Evolutionary conservation across 2,888 invertebrate genomes (phyloP), one percentile per base, ranked within the genome.

Genomic region (Chymomyza fuscimana): DNA sequence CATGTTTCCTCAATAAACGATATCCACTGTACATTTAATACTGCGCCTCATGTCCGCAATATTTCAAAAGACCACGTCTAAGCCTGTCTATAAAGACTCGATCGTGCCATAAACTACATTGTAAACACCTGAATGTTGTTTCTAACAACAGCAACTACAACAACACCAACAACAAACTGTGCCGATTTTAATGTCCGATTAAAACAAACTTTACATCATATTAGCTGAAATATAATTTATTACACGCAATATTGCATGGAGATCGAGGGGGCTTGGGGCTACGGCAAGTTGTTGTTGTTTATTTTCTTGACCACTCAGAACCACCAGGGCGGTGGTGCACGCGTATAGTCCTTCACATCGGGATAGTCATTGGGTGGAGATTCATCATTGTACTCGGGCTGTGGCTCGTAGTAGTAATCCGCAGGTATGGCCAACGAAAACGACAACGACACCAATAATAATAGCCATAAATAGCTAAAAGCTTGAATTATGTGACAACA

Each of bases 271-370:
- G 32, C 0, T 7, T 32, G 32, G 5, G 32, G 9, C 5, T 0
- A 32, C 5, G 32, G 25, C 25, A 25, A 25, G 19, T 19, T 19
- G 19, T 19, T 19, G 19, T 19, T 19, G 19, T 19, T 19, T 19
- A 19, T 19, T 19, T 19, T 19, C 1, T 19, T 19, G 19, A 1
- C 19, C 9, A 10, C n/a, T 22, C 32, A 70, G 10, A 50, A 72
- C 74, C 74, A 74, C 74, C 74, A 74, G 1, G 74, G 75, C 1
- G 66, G 60, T 4, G 74, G 15, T 0, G 61, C 12, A 1, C 15
- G 56, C 5, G 51, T 61, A 12, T 50, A 74, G 63, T 74, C 51
- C 0, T 19, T 66, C 22, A 75, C 75, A 50, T 74, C 51, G 0
- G 75, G 15, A 36, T 74, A 74, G 3, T 74, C 74, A 46, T 46